A percentile compares a stretch with the other conserved stretches of the same genome.
Conservation (phyloP, 2,797 vertebrate species). For the Phoebastria nigripes region DNA sequence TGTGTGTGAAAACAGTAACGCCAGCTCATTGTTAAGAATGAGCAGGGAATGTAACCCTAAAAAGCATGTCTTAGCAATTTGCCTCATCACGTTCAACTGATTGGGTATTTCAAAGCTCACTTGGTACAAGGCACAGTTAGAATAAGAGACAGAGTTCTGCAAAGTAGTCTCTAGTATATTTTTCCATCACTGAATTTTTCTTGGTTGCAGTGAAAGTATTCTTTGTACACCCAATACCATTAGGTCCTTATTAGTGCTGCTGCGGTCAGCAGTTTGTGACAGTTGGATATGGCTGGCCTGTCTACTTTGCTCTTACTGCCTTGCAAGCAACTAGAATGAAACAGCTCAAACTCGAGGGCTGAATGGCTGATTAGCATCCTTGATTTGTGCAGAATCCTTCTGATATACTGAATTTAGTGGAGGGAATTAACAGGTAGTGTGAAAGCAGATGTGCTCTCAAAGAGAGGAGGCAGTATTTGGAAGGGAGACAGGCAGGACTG, state of each 20-base stretch:
- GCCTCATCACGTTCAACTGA: background rate
- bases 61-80: background rate
- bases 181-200: background rate
- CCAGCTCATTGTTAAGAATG: background rate
- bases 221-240: background rate
- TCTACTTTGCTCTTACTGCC: conserved; percentile 36
- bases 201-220: background rate
- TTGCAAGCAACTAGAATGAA: conserved; percentile 29
- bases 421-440: background rate
- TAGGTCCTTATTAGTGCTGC: conserved; percentile 35
- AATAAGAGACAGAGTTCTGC: background rate
- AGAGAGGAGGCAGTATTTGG: background rate
- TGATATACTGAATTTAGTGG: background rate
- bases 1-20: background rate
- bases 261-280: conserved; percentile 65
- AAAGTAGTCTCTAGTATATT: background rate
- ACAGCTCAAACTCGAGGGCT: background rate
- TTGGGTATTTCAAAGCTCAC: background rate
- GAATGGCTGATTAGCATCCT: background rate
- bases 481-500: background rate
- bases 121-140: background rate
- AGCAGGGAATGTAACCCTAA: background rate
- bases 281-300: conserved; percentile 6
- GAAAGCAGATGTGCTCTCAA: background rate
- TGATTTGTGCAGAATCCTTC: background rate